Percentiles rank a stretch among this genome's conserved stretches.
Conservation (phyloP, 2,797 vertebrate species). For the Acipenser ruthenus region DNA sequence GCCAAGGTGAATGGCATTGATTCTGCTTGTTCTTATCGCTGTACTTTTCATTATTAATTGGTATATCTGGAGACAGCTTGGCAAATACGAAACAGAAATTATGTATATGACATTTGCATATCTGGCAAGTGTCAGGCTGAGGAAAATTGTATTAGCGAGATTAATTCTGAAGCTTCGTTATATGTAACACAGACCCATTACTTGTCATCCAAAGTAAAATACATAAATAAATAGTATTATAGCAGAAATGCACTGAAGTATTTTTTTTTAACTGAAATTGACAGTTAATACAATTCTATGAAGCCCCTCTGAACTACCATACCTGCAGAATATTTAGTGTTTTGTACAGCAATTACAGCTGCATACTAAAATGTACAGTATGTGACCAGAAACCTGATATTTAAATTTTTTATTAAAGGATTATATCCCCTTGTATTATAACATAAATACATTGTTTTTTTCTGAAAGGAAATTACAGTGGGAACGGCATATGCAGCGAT, state of each 20-base stretch:
- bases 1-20: slow-evolving; percentile 5
- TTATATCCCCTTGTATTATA: no score
- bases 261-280: slow-evolving; percentile 14
- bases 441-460: no score
- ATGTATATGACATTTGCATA: slow-evolving; percentile 52
- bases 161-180: slow-evolving; percentile 32
- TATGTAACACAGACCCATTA: slow-evolving; percentile 21
- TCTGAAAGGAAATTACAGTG: no score
- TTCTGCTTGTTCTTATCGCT: slow-evolving; percentile 24
- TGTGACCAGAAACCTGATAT: no score
- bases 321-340: slow-evolving; percentile 14
- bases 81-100: slow-evolving; percentile 34
- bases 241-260: neutral
- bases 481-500: no score
- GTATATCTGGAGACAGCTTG: slow-evolving; percentile 26
- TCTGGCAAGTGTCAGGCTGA: slow-evolving; percentile 34
- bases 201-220: slow-evolving; percentile 29
- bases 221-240: slow-evolving; percentile 1
- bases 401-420: no score
- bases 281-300: slow-evolving; percentile 13
- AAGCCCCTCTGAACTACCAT: slow-evolving; percentile 12
- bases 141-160: slow-evolving; percentile 33
- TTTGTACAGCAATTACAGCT: no score
- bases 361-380: no score
- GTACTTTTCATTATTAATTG: neutral